Conservation (phyloP, 1,140 invertebrate genomes). For the Brachionus asplanchnoidis region DNA sequence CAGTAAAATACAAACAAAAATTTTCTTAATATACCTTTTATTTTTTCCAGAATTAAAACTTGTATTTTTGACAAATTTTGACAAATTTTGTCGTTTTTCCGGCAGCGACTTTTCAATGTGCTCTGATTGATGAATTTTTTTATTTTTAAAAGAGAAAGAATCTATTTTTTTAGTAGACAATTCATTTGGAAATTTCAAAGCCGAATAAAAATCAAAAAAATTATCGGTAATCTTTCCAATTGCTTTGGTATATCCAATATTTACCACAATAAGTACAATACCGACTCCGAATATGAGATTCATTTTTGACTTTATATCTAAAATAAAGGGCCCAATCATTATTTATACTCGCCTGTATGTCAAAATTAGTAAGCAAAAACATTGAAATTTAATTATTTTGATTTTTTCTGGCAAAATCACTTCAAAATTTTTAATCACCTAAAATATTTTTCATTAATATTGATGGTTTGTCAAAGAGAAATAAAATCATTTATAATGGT, state of each 20-base stretch:
- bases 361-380: too few relatives aligned
- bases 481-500: not conserved
- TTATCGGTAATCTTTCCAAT: not conserved
- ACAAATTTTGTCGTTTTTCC: not conserved
- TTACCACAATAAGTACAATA: not conserved
- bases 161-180: not conserved
- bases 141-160: not conserved
- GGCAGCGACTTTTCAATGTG: not conserved
- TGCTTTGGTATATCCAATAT: not conserved
- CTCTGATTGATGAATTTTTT: not conserved
- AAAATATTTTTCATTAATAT: too few relatives aligned
- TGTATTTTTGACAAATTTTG: not conserved
- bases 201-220: not conserved
- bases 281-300: not conserved
- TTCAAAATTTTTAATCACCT: too few relatives aligned
- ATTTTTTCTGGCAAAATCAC: too few relatives aligned
- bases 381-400: too few relatives aligned
- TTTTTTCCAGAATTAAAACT: not conserved
- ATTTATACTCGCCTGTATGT: not conserved
- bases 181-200: not conserved
- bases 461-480: not conserved
- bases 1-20: not conserved
- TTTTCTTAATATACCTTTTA: not conserved
- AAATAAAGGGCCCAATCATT: not conserved
- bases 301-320: not conserved